A percentile compares a stretch with the other conserved stretches of the same genome.
phyloP scores from a whole-genome alignment of 2,113 vertebrate genomes.

The Nanorana parkeri region DNA sequence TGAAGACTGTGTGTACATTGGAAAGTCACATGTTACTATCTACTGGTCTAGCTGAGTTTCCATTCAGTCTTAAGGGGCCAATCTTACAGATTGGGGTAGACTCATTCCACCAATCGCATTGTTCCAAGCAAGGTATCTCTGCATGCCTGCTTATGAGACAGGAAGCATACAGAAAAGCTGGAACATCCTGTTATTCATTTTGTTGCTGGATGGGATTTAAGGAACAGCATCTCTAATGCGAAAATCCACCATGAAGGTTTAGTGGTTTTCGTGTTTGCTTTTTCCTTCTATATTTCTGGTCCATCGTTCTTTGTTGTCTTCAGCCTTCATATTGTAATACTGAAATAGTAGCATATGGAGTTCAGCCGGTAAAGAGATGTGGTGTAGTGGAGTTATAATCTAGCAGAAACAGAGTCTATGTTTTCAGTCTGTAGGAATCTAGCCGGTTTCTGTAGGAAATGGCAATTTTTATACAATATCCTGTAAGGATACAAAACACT shows the following conservation, averaged over 20 bases:
- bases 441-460: no score
- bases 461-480: no score
- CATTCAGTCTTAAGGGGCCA: not conserved
- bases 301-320: no score
- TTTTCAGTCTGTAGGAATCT: no score
- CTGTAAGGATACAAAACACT: no score
- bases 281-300: not conserved
- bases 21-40: not conserved
- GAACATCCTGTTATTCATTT: slow-evolving; percentile 71
- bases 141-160: slow-evolving; percentile 49
- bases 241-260: slow-evolving; percentile 77
- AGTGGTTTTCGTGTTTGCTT: slow-evolving; percentile 47
- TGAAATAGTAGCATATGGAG: no score
- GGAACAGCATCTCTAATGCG: slow-evolving; percentile 40
- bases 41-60: not conserved
- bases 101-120: slow-evolving; percentile 25
- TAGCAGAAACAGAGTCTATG: no score
- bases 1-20: not conserved
- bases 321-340: no score
- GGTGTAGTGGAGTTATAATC: no score
- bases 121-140: not conserved
- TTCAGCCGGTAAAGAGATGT: no score
- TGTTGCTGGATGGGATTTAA: slow-evolving; percentile 55
- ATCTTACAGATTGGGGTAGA: not conserved
- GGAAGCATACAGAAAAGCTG: slow-evolving; percentile 64